Evolutionary conservation across 2,797 vertebrate species (phyloP).

Genomic region (Molothrus ater): DNA sequence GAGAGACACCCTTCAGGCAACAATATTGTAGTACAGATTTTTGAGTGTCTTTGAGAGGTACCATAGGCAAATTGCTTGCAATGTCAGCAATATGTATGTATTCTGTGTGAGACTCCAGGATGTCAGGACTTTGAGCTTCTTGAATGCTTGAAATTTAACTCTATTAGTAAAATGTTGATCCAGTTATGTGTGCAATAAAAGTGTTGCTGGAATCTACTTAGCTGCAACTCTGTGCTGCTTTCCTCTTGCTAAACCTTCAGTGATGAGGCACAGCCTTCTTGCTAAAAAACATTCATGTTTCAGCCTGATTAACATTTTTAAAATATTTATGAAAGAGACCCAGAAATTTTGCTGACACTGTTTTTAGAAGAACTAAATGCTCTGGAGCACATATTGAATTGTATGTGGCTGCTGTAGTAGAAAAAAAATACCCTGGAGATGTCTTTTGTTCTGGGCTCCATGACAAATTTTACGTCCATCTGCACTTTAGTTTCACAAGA

Average conservation of each 20-base stretch:
- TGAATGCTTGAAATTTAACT: not conserved
- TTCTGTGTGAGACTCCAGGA: not conserved
- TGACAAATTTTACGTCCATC: conserved; percentile 51
- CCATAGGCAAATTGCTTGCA: not conserved
- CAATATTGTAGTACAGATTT: not conserved
- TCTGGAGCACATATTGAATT: conserved; percentile 18
- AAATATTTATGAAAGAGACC: conserved; percentile 24
- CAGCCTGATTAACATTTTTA: conserved; percentile 29
- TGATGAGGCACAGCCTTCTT: not conserved
- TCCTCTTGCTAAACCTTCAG: not conserved
- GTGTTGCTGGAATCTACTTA: not conserved
- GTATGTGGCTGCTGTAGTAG: conserved; percentile 17
- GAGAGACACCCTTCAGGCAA: not conserved
- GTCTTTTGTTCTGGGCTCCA: conserved; percentile 15
- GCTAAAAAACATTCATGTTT: not conserved
- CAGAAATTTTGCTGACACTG: conserved; percentile 35
- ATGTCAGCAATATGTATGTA: not conserved
- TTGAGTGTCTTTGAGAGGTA: not conserved
- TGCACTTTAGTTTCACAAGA: conserved; percentile 49
- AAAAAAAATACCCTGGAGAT: conserved; percentile 23
- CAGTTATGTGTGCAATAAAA: not conserved
- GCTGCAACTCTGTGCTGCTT: not conserved
- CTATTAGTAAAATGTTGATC: not conserved
- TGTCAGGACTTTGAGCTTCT: not conserved
- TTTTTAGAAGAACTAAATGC: conserved; percentile 40